phyloP scores from a whole-genome alignment of 2,113 vertebrate species.

The Salvelinus sp. region DNA sequence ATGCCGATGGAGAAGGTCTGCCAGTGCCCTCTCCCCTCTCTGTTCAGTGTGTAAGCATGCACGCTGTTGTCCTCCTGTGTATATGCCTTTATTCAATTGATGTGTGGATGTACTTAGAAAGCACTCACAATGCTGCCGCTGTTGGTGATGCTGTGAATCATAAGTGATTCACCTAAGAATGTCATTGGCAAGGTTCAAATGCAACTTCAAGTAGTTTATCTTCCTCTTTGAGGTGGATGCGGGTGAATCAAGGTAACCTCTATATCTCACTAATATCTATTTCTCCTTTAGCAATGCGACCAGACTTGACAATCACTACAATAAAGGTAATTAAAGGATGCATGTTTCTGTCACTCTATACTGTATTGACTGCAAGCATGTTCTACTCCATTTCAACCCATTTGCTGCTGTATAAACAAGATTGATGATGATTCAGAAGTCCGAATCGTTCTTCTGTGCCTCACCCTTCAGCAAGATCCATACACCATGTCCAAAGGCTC shows the following conservation, averaged over 20 bases:
- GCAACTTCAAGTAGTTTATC: no score
- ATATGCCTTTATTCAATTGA: background rate
- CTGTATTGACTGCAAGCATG: background rate
- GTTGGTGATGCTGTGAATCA: no score
- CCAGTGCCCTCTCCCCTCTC: background rate
- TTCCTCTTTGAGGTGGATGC: no score
- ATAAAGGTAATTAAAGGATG: constrained; percentile 72
- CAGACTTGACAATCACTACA: constrained; percentile 78
- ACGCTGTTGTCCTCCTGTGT: background rate
- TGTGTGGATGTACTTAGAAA: no score
- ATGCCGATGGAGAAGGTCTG: background rate
- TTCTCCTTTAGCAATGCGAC: constrained; percentile 10
- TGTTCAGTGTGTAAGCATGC: background rate
- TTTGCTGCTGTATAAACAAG: background rate
- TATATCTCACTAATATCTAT: background rate
- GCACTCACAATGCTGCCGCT: no score
- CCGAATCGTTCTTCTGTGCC: background rate
- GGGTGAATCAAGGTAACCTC: no score
- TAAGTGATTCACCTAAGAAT: no score
- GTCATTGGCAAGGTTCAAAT: no score
- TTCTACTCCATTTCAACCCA: background rate
- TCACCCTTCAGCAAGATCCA: constrained; percentile 78
- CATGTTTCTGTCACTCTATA: background rate
- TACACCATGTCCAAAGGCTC: constrained; percentile 75
- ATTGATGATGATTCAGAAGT: background rate